Base-by-base conservation (phyloP, 2,888 invertebrate genomes). In the Drosophila paramelanica region DNA sequence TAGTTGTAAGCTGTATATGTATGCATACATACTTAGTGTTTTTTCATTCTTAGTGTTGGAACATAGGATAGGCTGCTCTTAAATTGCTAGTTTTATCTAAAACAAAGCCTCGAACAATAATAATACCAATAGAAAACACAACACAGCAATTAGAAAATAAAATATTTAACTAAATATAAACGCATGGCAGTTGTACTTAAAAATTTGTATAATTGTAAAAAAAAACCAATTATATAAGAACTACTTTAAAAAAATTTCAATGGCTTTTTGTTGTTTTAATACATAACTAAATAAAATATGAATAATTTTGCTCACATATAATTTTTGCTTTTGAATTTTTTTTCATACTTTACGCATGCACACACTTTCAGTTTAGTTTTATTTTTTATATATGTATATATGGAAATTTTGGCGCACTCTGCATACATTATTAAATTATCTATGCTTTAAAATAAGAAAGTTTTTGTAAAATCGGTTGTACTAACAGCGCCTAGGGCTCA, bases 401-500 rank as follows among this genome's bases (percentile, higher is more conserved):
- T 62, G 79, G 58, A 53, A 58, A 71, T 65, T 60, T 52, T 41
- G 45, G 50, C 49, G 33, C 67, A 25, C 50, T 49, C 43, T 72
- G 69, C 59, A 49, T 66, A 53, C 45, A 65, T 46, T 55, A 39
- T 59, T 65, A 43, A 53, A 39, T 50, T 49, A 50, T 49, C 39
- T 64, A 57, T 47, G 14, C 45, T 61, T 36, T 55, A 23, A 69
- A 65, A 59, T 52, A 76, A 71, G 45, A 62, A 74, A 72, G 43
- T 17, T 69, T 77, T 69, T 77, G 57, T 76, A 77, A 74, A 81
- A 77, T 81, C 71, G 70, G 70, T 74, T 79, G 67, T 81, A 81
- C 79, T 77, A 80, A 70, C 43, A 41, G 55, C 69, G 60, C 17
- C 14, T 23, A 31, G 20, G 56, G 50, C 57, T 59, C 43, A 52